phyloP scores from a whole-genome alignment of 2,113 vertebrate species.

The Neopipo cinnamomea region DNA sequence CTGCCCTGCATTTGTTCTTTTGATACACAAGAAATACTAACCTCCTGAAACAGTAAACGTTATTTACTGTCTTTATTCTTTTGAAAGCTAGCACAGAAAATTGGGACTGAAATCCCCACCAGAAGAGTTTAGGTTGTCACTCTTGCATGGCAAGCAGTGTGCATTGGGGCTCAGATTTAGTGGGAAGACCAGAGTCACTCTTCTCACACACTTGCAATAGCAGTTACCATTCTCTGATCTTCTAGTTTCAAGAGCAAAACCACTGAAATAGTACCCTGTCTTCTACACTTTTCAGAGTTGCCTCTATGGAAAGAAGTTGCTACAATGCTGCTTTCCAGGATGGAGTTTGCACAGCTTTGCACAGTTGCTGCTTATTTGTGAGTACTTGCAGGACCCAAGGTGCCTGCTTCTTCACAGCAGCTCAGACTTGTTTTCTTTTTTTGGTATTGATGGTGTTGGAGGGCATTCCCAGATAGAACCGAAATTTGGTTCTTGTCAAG shows the following conservation, averaged over 20 bases:
- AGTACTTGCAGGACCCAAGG: background rate
- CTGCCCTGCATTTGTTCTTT: background rate
- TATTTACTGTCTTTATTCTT: background rate
- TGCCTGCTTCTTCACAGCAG: background rate
- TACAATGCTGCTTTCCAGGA: background rate
- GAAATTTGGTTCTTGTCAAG: background rate
- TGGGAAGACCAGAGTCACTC: background rate
- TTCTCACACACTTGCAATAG: background rate
- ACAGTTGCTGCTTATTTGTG: background rate
- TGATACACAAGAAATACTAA: background rate
- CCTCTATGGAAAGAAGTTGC: background rate
- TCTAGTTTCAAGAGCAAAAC: background rate
- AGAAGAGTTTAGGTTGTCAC: background rate
- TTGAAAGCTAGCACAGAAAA: background rate
- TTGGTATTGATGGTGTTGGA: background rate
- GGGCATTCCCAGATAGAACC: background rate
- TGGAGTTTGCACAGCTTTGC: background rate
- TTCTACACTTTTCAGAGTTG: background rate
- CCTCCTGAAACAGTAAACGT: background rate
- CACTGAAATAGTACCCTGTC: background rate
- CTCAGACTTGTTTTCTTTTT: background rate
- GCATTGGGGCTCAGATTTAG: background rate
- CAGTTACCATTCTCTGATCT: background rate
- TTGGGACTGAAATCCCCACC: background rate
- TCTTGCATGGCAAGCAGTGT: rapidly evolving